These are phyloP conservation scores for Crioceris asparagi DNA, from an alignment of 2,888 invertebrate species.

Conservation along the genomic window DNA sequence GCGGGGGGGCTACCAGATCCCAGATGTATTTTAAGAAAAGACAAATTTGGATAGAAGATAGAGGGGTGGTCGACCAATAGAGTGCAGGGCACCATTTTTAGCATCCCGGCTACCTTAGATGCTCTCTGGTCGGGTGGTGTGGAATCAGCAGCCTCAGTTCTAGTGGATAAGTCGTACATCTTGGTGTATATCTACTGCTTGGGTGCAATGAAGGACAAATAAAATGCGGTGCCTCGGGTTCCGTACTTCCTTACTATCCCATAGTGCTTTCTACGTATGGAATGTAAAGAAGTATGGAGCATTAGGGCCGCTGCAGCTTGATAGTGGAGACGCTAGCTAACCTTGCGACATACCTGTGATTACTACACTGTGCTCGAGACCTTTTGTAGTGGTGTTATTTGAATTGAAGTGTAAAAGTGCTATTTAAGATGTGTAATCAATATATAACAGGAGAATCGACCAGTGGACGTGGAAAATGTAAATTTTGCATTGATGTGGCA, in stretches of 20 bases:
- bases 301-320: slow-evolving; percentile 32
- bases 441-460: too few species aligned
- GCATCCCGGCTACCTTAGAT: slow-evolving; percentile 34
- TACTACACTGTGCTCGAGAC: too few species aligned
- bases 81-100: slow-evolving; percentile 39
- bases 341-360: too few species aligned
- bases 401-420: too few species aligned
- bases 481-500: too few species aligned
- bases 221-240: slow-evolving; percentile 43
- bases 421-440: too few species aligned
- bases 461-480: too few species aligned
- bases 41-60: slow-evolving; percentile 71
- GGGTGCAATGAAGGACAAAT: slow-evolving; percentile 7
- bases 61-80: slow-evolving; percentile 39
- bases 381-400: too few species aligned
- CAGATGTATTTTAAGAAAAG: slow-evolving; percentile 66
- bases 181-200: slow-evolving; percentile 1
- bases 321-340: too few species aligned
- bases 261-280: slow-evolving; percentile 80
- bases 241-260: slow-evolving; percentile 95
- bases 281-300: slow-evolving; percentile 98
- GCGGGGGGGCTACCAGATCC: slow-evolving; percentile 21
- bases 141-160: slow-evolving; percentile 24
- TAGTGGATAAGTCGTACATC: slow-evolving; percentile 17
- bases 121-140: slow-evolving; percentile 29